Percentiles rank a stretch among this genome's conserved stretches.
phyloP scores from a whole-genome alignment of 23 tunicate species.

The Ciona savignyi region DNA sequence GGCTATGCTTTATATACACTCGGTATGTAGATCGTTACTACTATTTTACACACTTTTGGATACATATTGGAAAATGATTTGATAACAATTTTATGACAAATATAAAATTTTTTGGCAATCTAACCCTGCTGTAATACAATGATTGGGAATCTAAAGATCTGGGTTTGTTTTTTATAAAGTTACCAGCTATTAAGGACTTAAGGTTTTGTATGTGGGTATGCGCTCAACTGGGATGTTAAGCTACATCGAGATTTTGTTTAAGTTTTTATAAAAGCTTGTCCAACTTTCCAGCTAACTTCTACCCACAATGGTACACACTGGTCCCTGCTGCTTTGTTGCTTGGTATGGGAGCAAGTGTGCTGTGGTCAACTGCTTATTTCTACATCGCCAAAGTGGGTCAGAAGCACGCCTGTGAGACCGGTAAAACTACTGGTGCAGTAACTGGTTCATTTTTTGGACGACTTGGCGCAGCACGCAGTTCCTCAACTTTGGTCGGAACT shows the following conservation, averaged over 20 bases:
- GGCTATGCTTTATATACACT: constrained; percentile 45
- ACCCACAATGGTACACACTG: constrained; percentile 53
- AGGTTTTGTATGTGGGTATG: no score
- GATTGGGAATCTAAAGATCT: no score
- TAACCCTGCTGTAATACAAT: not conserved
- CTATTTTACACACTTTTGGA: no score
- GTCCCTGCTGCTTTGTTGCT: constrained; percentile 62
- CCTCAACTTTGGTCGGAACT: constrained; percentile 58
- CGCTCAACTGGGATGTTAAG: no score
- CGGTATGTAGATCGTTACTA: constrained; percentile 28
- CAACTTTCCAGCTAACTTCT: constrained; percentile 84
- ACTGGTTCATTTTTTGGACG: constrained; percentile 66
- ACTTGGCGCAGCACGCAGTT: constrained; percentile 35
- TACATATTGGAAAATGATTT: not conserved
- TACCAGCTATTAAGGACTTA: no score
- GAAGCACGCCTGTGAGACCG: constrained; percentile 36
- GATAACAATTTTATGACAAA: not conserved
- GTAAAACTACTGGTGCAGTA: constrained; percentile 24
- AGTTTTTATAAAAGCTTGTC: no score
- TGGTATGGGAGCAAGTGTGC: constrained; percentile 45
- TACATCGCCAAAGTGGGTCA: constrained; percentile 53
- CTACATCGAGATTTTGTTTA: no score
- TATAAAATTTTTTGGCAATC: not conserved
- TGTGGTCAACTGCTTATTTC: constrained; percentile 51
- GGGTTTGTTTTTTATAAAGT: no score